phyloP scores from a whole-genome alignment of 53 echinoderm and acorn worm genomes.

The Stichopus horrens region DNA sequence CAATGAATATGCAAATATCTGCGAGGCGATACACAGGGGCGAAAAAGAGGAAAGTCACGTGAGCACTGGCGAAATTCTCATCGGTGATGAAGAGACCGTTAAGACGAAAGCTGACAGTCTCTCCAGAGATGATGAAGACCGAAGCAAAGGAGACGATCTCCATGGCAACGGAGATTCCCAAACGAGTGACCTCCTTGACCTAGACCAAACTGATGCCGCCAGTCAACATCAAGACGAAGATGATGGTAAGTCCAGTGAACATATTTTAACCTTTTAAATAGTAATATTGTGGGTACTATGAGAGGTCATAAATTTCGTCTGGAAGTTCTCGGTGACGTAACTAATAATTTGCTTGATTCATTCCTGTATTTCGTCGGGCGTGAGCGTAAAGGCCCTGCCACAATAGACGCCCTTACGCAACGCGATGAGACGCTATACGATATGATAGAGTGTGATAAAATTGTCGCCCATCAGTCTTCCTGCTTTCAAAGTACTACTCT shows the following conservation, averaged over 20 bases:
- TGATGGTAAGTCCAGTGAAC: background rate
- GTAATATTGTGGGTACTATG: too few species aligned
- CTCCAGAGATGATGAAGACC: background rate
- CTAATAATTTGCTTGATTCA: too few species aligned
- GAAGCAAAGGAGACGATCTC: background rate
- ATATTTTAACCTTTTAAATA: background rate
- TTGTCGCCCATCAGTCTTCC: too few species aligned
- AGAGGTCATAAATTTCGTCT: too few species aligned
- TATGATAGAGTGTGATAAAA: too few species aligned
- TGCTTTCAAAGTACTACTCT: too few species aligned
- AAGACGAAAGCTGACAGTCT: background rate
- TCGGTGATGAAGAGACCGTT: background rate
- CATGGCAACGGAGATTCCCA: background rate
- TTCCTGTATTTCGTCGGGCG: too few species aligned
- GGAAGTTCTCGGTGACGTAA: too few species aligned
- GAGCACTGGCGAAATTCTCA: background rate
- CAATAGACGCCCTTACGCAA: too few species aligned
- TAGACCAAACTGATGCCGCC: background rate
- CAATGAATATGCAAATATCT: background rate
- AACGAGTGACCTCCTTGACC: background rate
- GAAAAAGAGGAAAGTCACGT: background rate
- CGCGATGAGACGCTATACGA: too few species aligned
- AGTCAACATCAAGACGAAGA: background rate
- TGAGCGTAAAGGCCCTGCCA: too few species aligned
- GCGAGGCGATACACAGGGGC: background rate